Percentiles rank a stretch among this genome's conserved stretches.
Conservation (phyloP, 2,113 vertebrate species). For the Lagopus leucura region DNA sequence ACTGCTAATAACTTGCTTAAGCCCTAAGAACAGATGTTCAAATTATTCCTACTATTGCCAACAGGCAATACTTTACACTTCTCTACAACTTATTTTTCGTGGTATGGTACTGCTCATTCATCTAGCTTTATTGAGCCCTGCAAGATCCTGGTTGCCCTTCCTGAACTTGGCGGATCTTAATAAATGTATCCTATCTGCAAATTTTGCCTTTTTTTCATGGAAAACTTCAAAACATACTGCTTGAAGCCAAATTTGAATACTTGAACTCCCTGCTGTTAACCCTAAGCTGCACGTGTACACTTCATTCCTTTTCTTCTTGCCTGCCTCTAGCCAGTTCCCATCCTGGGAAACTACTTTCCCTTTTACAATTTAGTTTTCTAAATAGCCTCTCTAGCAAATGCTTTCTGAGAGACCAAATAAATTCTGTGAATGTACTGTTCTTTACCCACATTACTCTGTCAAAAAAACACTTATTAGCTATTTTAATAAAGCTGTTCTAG, state of each 20-base stretch:
- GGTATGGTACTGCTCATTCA: rapidly evolving
- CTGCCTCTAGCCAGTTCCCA: background rate
- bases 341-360: background rate
- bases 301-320: background rate
- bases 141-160: background rate
- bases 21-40: background rate
- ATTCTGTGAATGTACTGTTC: background rate
- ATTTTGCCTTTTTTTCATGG: background rate
- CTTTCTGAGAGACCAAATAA: background rate
- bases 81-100: background rate
- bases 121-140: background rate
- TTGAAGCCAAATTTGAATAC: background rate
- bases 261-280: background rate
- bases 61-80: background rate
- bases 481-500: background rate
- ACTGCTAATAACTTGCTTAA: background rate
- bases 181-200: background rate
- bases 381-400: background rate
- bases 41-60: background rate
- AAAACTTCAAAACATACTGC: background rate
- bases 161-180: background rate
- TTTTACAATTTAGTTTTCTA: background rate
- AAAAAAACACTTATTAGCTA: background rate
- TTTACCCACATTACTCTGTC: background rate
- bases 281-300: background rate